These are phyloP conservation scores for Orbicella faveolata DNA, from an alignment of 64 coral and sea anemone genomes.

Conservation along the genomic window DNA sequence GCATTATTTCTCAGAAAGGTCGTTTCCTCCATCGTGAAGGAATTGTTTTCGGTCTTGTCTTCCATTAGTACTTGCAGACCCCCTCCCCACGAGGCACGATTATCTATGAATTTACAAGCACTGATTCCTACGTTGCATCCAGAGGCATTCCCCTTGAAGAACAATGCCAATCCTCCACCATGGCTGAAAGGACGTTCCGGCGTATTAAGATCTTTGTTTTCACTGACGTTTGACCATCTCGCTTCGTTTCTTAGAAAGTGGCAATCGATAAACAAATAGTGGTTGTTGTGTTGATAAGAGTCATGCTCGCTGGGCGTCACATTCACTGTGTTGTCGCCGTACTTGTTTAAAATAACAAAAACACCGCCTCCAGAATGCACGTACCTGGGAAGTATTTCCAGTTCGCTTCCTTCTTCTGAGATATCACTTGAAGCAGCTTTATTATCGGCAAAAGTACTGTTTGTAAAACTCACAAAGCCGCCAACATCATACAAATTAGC, in stretches of 20 bases:
- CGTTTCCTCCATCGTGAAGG: slow-evolving; percentile 18
- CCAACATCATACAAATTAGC: slow-evolving; percentile 72
- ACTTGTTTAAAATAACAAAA: slow-evolving; percentile 41
- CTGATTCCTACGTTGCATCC: slow-evolving; percentile 62
- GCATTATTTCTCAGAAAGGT: slow-evolving; percentile 64
- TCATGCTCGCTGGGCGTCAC: slow-evolving; percentile 20
- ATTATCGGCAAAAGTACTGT: slow-evolving; percentile 61
- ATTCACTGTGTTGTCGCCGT: slow-evolving; percentile 50
- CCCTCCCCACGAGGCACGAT: slow-evolving; percentile 74
- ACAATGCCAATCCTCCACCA: slow-evolving; percentile 80
- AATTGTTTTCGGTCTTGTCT: slow-evolving; percentile 47
- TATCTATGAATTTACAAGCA: slow-evolving; percentile 46
- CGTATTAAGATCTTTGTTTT: slow-evolving; percentile 13
- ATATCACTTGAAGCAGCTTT: slow-evolving; percentile 29
- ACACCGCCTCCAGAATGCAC: slow-evolving; percentile 74
- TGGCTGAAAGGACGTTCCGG: slow-evolving; percentile 62
- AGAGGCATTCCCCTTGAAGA: slow-evolving; percentile 50
- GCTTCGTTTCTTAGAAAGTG: slow-evolving; percentile 74
- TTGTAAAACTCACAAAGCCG: slow-evolving; percentile 48
- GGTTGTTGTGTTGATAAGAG: slow-evolving; percentile 61
- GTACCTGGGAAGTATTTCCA: background rate
- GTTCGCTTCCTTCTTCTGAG: background rate
- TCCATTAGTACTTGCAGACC: slow-evolving; percentile 59
- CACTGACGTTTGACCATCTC: slow-evolving; percentile 5
- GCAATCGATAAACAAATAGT: slow-evolving; percentile 45